A percentile compares a stretch with the other conserved stretches of the same genome.
Conservation (phyloP, 1,140 invertebrate genomes). For the Trachymyrmex cornetzi region DNA sequence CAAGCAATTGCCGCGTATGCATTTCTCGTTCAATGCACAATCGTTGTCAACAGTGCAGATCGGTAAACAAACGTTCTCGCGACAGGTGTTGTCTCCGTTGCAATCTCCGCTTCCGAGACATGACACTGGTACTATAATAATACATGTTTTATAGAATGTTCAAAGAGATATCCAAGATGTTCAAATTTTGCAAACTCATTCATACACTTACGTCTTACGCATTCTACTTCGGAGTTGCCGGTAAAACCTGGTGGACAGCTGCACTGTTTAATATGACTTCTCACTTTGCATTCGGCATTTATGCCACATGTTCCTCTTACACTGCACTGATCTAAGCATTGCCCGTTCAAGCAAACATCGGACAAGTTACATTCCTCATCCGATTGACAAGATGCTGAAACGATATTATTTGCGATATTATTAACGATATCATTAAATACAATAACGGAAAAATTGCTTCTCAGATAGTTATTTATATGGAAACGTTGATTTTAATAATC, state of each 20-base stretch:
- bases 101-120: constrained; percentile 92
- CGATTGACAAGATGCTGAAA: constrained; percentile 92
- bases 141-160: constrained; percentile 26
- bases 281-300: constrained; percentile 93
- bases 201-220: constrained; percentile 91
- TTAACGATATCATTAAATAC: not conserved
- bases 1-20: constrained; percentile 92
- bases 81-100: constrained; percentile 90
- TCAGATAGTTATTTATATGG: not conserved
- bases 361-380: constrained; percentile 93
- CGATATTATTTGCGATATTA: not conserved
- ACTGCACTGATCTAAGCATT: constrained; percentile 95
- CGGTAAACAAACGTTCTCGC: constrained; percentile 92
- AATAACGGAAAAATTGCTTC: not conserved
- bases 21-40: constrained; percentile 97
- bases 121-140: constrained; percentile 90
- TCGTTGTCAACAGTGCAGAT: constrained; percentile 92
- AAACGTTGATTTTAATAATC: not conserved
- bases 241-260: constrained; percentile 94
- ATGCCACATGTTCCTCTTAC: constrained; percentile 93
- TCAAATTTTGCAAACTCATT: constrained; percentile 15
- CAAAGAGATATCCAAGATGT: constrained; percentile 13
- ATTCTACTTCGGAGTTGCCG: constrained; percentile 94
- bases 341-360: constrained; percentile 93
- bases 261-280: constrained; percentile 93